These are phyloP conservation scores for Diadumene lineata DNA, from an alignment of 92 coral and sea anemone species.

Conservation along the genomic window DNA sequence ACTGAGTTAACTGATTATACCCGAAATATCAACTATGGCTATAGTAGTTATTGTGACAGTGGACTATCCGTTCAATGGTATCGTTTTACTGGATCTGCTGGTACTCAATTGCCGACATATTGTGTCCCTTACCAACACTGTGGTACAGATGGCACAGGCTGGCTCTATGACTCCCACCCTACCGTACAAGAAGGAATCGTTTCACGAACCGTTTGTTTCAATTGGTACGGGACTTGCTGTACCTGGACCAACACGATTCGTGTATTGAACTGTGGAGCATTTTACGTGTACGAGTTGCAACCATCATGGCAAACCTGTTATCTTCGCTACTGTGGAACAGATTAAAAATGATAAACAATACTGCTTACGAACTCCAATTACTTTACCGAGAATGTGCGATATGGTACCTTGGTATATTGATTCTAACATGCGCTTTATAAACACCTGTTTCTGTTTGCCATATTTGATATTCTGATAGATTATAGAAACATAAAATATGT, in stretches of 20 bases:
- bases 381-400: too few species aligned
- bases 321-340: constrained; percentile 34
- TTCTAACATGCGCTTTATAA: too few species aligned
- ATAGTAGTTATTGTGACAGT: constrained; percentile 13
- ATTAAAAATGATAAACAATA: too few species aligned
- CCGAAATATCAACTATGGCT: constrained; percentile 6
- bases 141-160: constrained; percentile 48
- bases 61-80: constrained; percentile 22
- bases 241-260: constrained; percentile 10
- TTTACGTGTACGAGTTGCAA: constrained; percentile 33
- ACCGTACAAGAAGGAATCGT: constrained; percentile 41
- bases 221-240: constrained; percentile 32
- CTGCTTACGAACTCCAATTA: too few species aligned
- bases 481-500: too few species aligned
- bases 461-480: too few species aligned
- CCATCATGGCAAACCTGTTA: background rate
- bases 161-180: constrained; percentile 43
- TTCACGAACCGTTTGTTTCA: constrained; percentile 28
- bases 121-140: constrained; percentile 14
- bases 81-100: constrained; percentile 43
- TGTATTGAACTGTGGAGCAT: constrained; percentile 31
- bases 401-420: too few species aligned
- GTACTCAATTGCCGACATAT: constrained; percentile 29
- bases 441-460: too few species aligned
- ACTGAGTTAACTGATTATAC: background rate